Conservation (phyloP, 1,140 invertebrate species). For the Lasioglossum baleicum region DNA sequence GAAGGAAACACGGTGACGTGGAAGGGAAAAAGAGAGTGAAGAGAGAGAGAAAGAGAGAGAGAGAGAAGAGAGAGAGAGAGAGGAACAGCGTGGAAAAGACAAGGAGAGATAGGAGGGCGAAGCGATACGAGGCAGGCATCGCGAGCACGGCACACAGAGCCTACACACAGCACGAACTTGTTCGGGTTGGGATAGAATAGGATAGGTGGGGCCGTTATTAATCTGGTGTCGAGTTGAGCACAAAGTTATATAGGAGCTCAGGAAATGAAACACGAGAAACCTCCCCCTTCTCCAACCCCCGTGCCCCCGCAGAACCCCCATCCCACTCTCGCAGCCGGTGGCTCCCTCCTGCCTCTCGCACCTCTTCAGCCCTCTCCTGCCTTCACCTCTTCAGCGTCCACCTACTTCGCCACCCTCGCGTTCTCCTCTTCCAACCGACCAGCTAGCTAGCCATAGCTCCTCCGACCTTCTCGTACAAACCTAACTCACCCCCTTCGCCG, state of each 20-base stretch:
- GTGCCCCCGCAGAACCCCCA: slow-evolving; percentile 7
- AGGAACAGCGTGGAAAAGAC: background rate
- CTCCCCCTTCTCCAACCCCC: slow-evolving; percentile 60
- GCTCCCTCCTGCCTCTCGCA: slow-evolving; percentile 63
- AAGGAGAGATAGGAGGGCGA: slow-evolving; percentile 35
- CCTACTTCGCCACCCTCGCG: too few relatives aligned
- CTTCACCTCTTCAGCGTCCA: slow-evolving; percentile 52
- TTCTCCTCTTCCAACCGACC: slow-evolving; percentile 36
- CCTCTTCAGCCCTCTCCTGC: slow-evolving; percentile 57
- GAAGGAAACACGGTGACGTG: slow-evolving; percentile 40
- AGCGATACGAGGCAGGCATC: slow-evolving; percentile 57
- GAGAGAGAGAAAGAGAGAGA: slow-evolving; percentile 26
- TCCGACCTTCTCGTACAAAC: too few relatives aligned
- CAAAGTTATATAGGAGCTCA: slow-evolving; percentile 81
- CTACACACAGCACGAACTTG: slow-evolving; percentile 75
- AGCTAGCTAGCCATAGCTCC: too few relatives aligned
- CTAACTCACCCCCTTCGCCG: slow-evolving; percentile 56
- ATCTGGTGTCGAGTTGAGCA: slow-evolving; percentile 81
- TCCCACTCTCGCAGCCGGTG: slow-evolving; percentile 1
- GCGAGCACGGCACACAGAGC: slow-evolving; percentile 59
- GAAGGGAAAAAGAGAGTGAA: background rate
- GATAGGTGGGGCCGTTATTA: slow-evolving; percentile 79
- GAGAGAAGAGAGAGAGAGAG: slow-evolving; percentile 20
- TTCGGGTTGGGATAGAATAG: slow-evolving; percentile 75
- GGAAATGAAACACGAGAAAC: slow-evolving; percentile 81